Percentiles rank a stretch among this genome's conserved stretches.
phyloP scores from a whole-genome alignment of 2,113 vertebrate genomes.

The Helogale parvula region DNA sequence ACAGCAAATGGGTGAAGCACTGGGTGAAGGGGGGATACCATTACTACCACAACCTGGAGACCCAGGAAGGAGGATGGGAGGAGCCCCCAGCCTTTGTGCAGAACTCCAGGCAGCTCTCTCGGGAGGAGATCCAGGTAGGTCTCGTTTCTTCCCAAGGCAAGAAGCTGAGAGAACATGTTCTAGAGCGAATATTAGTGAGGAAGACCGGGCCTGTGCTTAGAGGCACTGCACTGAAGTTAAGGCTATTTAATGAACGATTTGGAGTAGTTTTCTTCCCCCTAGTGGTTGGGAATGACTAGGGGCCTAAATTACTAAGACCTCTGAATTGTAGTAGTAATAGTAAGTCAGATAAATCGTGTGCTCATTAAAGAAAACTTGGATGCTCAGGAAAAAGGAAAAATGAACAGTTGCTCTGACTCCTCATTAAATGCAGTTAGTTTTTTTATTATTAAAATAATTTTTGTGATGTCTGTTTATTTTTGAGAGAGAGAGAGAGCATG shows the following conservation, averaged over 20 bases:
- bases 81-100: slow-evolving; percentile 91
- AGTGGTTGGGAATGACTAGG: neutral
- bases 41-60: slow-evolving; percentile 94
- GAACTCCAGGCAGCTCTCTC: slow-evolving; percentile 92
- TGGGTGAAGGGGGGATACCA: slow-evolving; percentile 98
- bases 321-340: neutral
- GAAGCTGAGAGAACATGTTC: neutral
- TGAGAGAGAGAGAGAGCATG: too few species aligned
- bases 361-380: neutral
- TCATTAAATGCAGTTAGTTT: neutral
- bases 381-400: neutral
- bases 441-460: too few species aligned
- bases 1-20: slow-evolving; percentile 94
- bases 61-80: slow-evolving; percentile 92
- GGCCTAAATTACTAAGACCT: neutral
- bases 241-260: neutral
- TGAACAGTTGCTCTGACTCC: neutral
- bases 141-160: neutral
- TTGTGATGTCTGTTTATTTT: too few species aligned
- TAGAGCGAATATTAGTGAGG: neutral
- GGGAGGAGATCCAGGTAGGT: slow-evolving; percentile 96
- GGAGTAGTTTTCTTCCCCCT: neutral
- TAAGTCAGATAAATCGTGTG: neutral
- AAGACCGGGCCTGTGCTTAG: neutral
- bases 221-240: neutral